Conservation (phyloP, 2,113 vertebrate species). For the Ammospiza nelsoni region DNA sequence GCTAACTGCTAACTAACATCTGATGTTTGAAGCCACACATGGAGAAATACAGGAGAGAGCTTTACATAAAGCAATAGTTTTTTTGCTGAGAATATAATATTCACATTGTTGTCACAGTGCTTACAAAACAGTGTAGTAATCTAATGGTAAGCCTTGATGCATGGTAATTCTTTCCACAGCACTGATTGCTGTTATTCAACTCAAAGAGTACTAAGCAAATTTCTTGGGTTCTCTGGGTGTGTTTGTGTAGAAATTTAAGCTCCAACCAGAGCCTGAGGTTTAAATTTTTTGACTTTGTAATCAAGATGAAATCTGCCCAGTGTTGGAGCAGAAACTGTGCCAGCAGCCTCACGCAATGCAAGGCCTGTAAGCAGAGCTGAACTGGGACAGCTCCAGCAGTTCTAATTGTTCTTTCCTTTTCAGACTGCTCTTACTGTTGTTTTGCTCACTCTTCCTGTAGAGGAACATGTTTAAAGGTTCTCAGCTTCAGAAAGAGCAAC, state of each 20-base stretch:
- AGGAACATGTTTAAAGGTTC: background rate
- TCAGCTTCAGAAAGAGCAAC: background rate
- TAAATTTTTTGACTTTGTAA: background rate
- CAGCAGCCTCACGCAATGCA: rapidly evolving
- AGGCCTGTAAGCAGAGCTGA: background rate
- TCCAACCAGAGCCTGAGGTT: background rate
- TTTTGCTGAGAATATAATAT: background rate
- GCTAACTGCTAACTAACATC: background rate
- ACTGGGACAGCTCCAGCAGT: background rate
- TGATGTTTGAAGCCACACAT: background rate
- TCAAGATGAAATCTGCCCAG: background rate
- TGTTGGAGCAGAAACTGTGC: background rate
- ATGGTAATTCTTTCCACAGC: background rate
- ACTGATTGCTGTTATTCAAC: background rate
- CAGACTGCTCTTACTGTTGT: background rate
- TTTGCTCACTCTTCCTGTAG: background rate
- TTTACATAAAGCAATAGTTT: background rate
- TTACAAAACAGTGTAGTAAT: background rate
- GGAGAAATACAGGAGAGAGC: background rate
- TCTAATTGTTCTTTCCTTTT: background rate
- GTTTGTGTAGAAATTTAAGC: background rate
- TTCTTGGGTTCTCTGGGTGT: rapidly evolving
- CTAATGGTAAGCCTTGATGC: background rate
- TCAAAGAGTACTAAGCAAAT: background rate
- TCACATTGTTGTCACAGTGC: background rate